Evolutionary conservation across 1,140 invertebrate species (phyloP).

Genomic region (Drosophila yakuba): DNA sequence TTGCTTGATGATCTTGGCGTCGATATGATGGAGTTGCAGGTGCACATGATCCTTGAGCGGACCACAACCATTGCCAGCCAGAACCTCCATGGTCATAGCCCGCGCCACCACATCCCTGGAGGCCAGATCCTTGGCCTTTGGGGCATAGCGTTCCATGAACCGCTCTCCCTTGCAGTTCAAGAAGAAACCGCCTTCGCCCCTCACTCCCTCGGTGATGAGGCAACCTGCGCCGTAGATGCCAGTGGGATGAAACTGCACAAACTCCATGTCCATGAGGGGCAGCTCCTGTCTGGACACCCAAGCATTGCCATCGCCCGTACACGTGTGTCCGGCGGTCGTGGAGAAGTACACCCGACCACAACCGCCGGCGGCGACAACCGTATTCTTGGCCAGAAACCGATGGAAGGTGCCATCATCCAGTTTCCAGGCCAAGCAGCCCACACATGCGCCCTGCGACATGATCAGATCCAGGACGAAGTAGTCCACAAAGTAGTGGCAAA

Average conservation of each 20-base stretch:
- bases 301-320: slow-evolving; percentile 98
- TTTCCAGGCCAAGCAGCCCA: slow-evolving; percentile 96
- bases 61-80: slow-evolving; percentile 96
- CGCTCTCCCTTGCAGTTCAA: slow-evolving; percentile 97
- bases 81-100: slow-evolving; percentile 98
- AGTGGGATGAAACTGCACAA: slow-evolving; percentile 99
- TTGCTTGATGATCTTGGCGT: slow-evolving; percentile 93
- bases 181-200: slow-evolving; percentile 98
- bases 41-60: slow-evolving; percentile 98
- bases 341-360: slow-evolving; percentile 98
- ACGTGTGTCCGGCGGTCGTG: slow-evolving; percentile 99
- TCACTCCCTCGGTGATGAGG: slow-evolving; percentile 97
- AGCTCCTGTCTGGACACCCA: slow-evolving; percentile 96
- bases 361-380: slow-evolving; percentile 92
- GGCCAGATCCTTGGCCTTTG: slow-evolving; percentile 98
- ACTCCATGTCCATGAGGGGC: slow-evolving; percentile 97
- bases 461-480: slow-evolving; percentile 98
- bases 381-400: slow-evolving; percentile 89
- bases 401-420: slow-evolving; percentile 99
- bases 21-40: slow-evolving; percentile 97
- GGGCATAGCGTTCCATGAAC: slow-evolving; percentile 99
- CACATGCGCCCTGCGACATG: slow-evolving; percentile 96
- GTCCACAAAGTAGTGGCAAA: slow-evolving; percentile 97
- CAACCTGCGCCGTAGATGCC: slow-evolving; percentile 99
- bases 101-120: slow-evolving; percentile 99